phyloP scores from a whole-genome alignment of 2,113 vertebrate species.

The Verasper variegatus region DNA sequence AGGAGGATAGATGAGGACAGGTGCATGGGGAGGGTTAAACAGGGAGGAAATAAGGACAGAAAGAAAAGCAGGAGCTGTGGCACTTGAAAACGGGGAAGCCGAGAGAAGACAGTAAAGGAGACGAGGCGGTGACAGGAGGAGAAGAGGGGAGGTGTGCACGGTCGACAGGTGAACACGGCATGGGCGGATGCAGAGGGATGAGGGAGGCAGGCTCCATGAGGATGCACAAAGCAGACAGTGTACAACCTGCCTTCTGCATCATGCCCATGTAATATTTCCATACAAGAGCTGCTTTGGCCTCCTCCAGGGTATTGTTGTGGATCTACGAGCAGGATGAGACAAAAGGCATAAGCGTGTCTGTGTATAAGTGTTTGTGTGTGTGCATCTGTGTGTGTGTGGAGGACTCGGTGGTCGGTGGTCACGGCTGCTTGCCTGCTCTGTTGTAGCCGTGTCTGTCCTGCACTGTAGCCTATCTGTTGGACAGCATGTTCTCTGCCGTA shows the following conservation, averaged over 20 bases:
- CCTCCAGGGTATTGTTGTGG: conserved; percentile 39
- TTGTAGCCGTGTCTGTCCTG: conserved; percentile 55
- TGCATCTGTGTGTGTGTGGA: conserved; percentile 18
- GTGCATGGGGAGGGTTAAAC: conserved; percentile 2
- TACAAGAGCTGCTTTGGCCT: conserved; percentile 33
- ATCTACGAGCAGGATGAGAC: conserved; percentile 55
- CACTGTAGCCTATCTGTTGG: conserved; percentile 67
- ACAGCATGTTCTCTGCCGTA: conserved; percentile 65
- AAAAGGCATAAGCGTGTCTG: conserved; percentile 37
- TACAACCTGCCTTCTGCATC: conserved; percentile 51
- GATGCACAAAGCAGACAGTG: conserved; percentile 37
- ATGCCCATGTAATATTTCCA: conserved; percentile 58
- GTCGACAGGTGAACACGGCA: conserved; percentile 57
- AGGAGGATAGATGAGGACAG: neutral
- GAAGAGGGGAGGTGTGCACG: conserved; percentile 28
- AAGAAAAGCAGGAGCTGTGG: conserved; percentile 15
- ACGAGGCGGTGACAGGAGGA: conserved; percentile 14
- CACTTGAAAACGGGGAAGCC: neutral
- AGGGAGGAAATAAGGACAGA: neutral
- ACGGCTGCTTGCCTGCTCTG: conserved; percentile 62
- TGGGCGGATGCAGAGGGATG: conserved; percentile 27
- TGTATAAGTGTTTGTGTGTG: conserved; percentile 7
- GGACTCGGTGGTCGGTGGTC: conserved; percentile 49
- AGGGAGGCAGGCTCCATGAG: conserved; percentile 28
- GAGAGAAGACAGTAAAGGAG: conserved; percentile 11